Conservation (phyloP, 2,888 invertebrate species). For the Caenorhabditis zanzibari region DNA sequence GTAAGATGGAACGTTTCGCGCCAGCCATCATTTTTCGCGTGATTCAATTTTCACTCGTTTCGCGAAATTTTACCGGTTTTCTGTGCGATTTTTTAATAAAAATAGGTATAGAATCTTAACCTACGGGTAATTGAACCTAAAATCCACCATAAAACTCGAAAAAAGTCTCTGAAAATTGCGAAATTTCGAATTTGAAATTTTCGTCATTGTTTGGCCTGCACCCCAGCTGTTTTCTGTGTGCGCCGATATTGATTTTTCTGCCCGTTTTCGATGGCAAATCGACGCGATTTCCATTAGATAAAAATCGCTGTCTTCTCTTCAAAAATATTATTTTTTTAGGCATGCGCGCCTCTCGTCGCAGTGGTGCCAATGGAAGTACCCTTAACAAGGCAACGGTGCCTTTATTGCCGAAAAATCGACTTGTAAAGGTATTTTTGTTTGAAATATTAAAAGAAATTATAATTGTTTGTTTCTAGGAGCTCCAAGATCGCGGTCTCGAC, state of each 20-base stretch:
- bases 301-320: background rate
- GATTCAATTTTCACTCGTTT: constrained; percentile 32
- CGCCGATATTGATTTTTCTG: constrained; percentile 30
- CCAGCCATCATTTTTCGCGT: constrained; percentile 40
- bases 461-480: constrained; percentile 50
- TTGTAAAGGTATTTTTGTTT: constrained; percentile 25
- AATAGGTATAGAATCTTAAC: background rate
- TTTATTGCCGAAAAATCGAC: constrained; percentile 36
- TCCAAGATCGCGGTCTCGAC: constrained; percentile 63
- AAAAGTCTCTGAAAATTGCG: background rate
- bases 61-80: constrained; percentile 14
- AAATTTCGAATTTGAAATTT: constrained; percentile 8
- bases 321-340: constrained; percentile 1
- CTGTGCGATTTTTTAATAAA: background rate
- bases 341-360: constrained; percentile 57
- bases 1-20: constrained; percentile 20
- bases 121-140: background rate
- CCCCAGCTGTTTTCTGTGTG: constrained; percentile 11
- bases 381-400: constrained; percentile 49
- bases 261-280: background rate
- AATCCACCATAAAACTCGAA: background rate
- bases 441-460: background rate
- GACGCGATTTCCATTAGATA: no score
- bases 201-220: background rate
- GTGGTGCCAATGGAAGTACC: constrained; percentile 30